Base-by-base conservation (phyloP, 2,888 invertebrate species). In the Graphium colonna region DNA sequence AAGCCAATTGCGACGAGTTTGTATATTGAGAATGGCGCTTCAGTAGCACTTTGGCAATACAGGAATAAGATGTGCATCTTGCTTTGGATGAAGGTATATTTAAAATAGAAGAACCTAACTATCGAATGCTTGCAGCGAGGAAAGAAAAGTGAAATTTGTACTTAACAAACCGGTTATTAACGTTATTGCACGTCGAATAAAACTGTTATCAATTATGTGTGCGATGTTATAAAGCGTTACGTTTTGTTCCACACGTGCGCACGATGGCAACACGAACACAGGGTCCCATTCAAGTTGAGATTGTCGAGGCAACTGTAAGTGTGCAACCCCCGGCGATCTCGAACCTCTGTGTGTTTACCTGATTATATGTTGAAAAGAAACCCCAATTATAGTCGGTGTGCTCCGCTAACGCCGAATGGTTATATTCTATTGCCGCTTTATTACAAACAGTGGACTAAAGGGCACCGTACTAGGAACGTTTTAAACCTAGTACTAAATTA, bases 261-360 rank as follows among this genome's bases (percentile, higher is more conserved):
- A 71, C 79, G 68, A 72, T 79, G 84, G 78, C 76, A 75, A 63
- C 67, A 75, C 75, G 79, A 66, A 68, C 79, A 71, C 76, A 89
- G 89, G 85, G 82, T 81, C 82, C 79, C 81, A 77, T 84, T 73
- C 83, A 83, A 84, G 89, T 88, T 85, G 87, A 88, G 79, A 83
- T 88, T 80, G 75, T 87, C 76, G 79, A 91, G 66, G 78, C 90
- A 73, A 90, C 85, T 90, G 92, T 92, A 91, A 92, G 92, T 91
- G 72, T 75, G 78, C 72, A 67, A 70, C 72, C 71, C 71, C 73
- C 73, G 73, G 69, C 79, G 75, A 76, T 76, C 74, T 76, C 79
- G 68, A 77, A 76, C 71, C 70, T 84, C 74, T 85, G 79, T 87
- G 87, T 87, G 86, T 86, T 79, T 77, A 68, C 74, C 81, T 82